phyloP scores from a whole-genome alignment of 2,797 vertebrate genomes.

The Darevskia mixta region DNA sequence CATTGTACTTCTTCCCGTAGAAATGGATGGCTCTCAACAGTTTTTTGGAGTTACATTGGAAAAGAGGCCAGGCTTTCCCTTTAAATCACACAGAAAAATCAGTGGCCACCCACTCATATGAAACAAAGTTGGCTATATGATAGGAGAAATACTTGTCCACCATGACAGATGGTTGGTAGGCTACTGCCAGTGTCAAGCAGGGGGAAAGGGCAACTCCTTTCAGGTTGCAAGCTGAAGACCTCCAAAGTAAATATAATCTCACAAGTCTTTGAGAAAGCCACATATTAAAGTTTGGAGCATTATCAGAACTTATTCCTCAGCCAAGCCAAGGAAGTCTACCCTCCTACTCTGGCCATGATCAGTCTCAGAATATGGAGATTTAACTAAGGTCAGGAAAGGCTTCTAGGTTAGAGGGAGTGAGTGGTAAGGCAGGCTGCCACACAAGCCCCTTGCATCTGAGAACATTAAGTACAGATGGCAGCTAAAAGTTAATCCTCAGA shows the following conservation, averaged over 20 bases:
- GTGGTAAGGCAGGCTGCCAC: not conserved
- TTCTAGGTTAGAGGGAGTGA: not conserved
- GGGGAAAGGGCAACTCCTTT: not conserved
- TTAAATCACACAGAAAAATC: not conserved
- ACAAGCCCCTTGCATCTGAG: not conserved
- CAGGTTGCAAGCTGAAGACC: not conserved
- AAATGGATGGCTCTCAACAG: not conserved
- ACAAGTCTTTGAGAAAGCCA: too few relatives aligned
- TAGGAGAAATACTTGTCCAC: not conserved
- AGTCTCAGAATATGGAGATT: not conserved
- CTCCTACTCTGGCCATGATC: not conserved
- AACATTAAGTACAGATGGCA: not conserved
- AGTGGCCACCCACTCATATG: not conserved
- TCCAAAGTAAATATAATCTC: too few relatives aligned
- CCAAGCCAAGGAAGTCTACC: not conserved
- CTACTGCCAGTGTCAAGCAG: not conserved
- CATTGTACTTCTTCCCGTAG: not conserved
- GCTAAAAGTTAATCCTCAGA: too few relatives aligned
- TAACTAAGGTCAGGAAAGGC: not conserved
- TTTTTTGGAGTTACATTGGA: not conserved
- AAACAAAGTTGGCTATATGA: not conserved
- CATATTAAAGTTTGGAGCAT: too few relatives aligned
- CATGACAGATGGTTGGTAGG: not conserved
- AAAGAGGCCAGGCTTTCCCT: not conserved
- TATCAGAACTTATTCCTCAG: too few relatives aligned